Base-by-base conservation (phyloP, 2,888 invertebrate genomes). In the Pyrgus malvae region DNA sequence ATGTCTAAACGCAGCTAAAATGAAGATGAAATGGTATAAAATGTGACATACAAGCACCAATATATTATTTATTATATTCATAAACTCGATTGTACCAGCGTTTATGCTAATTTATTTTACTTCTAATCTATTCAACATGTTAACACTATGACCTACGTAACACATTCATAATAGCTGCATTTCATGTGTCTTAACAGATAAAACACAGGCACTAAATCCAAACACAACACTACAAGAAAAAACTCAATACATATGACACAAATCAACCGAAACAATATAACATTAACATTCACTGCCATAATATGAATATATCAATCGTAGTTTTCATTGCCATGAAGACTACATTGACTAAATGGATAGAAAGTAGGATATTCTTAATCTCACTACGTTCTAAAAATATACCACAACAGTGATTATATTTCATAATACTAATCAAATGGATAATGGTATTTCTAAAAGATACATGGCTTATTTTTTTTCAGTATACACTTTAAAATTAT, bases 281-380 rank as follows among this genome's bases (percentile, higher is more conserved):
- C 3, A 45, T 38, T 35, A 42, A 35, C 50, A 42, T 42, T 33
- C 25, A 27, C 29, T 27, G 19, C 50, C 42, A 57, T 40, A 68
- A 25, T 57, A 56, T 65, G 64, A 65, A 61, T 54, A 66, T 57
- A 72, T 73, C 83, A 87, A 85, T 78, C 51, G 66, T 76, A 80
- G 76, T 83, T 74, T 86, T 87, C 84, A 80, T 51, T 63, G 35
- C 11, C 67, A 72, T 78, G 82, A 87, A 85, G 79, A 80, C 80
- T 80, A 83, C 71, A 80, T 85, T 86, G 83, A 80, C 57, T 56
- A 17, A 42, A 42, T 51, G 14, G 31, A 49, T 53, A 49, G 19
- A 58, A 58, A 61, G 49, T 27, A 44, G 35, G 11, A 50, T 46
- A 56, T 49, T 60, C 55, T 64, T 33, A 42, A 5, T 54, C 62